A percentile compares a stretch with the other conserved stretches of the same genome.
Evolutionary conservation across 2,888 invertebrate genomes (phyloP).

Genomic region (Deilephila porcellus): DNA sequence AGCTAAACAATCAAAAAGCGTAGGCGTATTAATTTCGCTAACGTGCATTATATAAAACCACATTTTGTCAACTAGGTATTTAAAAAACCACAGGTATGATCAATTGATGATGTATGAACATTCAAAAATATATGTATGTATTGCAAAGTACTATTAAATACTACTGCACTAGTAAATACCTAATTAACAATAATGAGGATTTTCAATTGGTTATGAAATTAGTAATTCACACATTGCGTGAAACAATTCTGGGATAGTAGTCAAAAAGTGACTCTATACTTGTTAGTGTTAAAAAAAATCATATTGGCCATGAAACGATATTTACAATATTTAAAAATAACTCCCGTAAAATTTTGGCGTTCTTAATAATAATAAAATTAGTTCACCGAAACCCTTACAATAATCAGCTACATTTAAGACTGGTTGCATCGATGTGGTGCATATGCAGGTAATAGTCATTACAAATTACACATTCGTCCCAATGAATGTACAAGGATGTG

Average conservation of each 20-base stretch:
- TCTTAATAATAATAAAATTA: slow-evolving; percentile 41
- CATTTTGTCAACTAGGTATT: slow-evolving; percentile 19
- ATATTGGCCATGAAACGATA: slow-evolving; percentile 49
- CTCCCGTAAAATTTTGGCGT: slow-evolving; percentile 48
- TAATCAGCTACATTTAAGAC: slow-evolving; percentile 44
- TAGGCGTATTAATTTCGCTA: neutral
- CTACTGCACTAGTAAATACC: slow-evolving; percentile 34
- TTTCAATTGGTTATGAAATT: slow-evolving; percentile 40
- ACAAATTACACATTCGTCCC: slow-evolving; percentile 68
- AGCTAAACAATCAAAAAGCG: neutral
- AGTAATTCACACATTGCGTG: slow-evolving; percentile 38
- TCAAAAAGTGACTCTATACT: neutral
- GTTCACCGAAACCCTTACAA: slow-evolving; percentile 52
- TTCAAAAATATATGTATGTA: slow-evolving; percentile 3
- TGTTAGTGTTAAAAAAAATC: slow-evolving; percentile 38
- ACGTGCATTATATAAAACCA: neutral
- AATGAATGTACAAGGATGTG: slow-evolving; percentile 72
- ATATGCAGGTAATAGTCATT: slow-evolving; percentile 46
- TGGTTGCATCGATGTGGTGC: slow-evolving; percentile 39
- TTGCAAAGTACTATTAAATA: slow-evolving; percentile 27
- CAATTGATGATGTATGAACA: neutral
- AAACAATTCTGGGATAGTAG: slow-evolving; percentile 10
- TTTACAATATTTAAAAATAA: slow-evolving; percentile 38
- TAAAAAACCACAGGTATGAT: neutral
- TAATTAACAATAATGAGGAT: slow-evolving; percentile 36